These are phyloP conservation scores for Pantherophis guttatus DNA, from an alignment of 2,113 vertebrate genomes.

Conservation along the genomic window DNA sequence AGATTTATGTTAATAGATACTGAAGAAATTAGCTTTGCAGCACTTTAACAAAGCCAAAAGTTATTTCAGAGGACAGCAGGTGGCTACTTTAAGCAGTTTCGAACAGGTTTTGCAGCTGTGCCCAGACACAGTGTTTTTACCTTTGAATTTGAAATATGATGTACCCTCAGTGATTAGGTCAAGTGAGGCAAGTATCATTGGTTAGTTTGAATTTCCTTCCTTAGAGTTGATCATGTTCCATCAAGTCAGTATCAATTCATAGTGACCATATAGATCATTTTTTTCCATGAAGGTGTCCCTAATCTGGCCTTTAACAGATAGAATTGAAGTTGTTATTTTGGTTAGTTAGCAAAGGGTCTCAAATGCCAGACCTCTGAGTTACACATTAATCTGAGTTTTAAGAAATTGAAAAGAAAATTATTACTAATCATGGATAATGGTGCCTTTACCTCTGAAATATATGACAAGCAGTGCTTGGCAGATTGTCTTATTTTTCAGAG, in stretches of 20 bases:
- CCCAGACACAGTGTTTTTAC: neutral
- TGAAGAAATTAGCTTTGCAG: neutral
- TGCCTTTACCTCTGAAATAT: neutral
- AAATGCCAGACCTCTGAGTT: neutral
- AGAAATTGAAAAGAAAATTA: neutral
- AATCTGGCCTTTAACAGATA: neutral
- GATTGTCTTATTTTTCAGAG: neutral
- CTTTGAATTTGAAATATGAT: neutral
- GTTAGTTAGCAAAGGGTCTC: neutral
- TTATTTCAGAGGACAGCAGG: neutral
- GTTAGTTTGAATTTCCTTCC: neutral
- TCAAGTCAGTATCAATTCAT: neutral
- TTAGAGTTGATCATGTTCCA: neutral
- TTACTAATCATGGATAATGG: neutral
- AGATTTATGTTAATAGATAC: neutral
- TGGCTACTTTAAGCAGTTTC: neutral
- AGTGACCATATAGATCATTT: neutral
- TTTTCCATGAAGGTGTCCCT: neutral
- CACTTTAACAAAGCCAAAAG: neutral
- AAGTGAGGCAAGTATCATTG: neutral
- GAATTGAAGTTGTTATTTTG: neutral
- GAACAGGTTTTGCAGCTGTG: neutral
- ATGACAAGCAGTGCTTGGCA: neutral
- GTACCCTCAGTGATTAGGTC: neutral
- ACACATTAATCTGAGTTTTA: neutral